Conservation (phyloP, 2,113 vertebrate genomes). For the Myotis lucifugus region DNA sequence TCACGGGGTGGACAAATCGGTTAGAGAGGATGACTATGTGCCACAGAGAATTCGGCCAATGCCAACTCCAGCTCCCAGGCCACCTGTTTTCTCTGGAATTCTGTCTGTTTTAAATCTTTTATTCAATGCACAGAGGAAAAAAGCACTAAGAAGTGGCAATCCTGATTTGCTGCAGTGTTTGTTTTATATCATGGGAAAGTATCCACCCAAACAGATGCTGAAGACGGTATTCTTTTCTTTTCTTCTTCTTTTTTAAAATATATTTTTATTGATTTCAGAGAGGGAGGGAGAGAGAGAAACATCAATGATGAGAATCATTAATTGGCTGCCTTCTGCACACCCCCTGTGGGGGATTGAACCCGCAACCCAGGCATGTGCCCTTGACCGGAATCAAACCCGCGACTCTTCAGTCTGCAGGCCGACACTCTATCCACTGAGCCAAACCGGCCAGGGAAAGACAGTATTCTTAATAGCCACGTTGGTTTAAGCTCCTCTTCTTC, state of each 20-base stretch:
- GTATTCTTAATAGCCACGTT: not conserved
- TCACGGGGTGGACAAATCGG: not conserved
- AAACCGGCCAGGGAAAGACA: not conserved
- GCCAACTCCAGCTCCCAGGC: not conserved
- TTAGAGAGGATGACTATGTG: not conserved
- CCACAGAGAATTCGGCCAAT: not conserved
- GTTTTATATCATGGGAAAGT: conserved; percentile 14
- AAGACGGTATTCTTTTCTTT: not conserved
- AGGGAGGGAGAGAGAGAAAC: too few species aligned
- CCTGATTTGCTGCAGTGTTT: conserved; percentile 49
- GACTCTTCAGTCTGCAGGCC: not conserved
- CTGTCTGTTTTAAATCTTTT: conserved; percentile 31
- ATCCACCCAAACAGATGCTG: conserved; percentile 7
- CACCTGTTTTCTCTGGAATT: conserved; percentile 52
- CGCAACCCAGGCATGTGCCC: too few species aligned
- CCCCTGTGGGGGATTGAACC: too few species aligned
- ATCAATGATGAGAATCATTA: too few species aligned
- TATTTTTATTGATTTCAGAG: too few species aligned
- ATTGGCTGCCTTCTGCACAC: too few species aligned
- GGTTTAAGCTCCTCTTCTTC: not conserved
- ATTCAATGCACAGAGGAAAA: not conserved
- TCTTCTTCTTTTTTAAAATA: not conserved
- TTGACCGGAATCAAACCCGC: not conserved
- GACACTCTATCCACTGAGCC: not conserved
- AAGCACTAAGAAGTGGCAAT: not conserved